phyloP scores from a whole-genome alignment of 2,888 invertebrate species.

The Synergus umbraculus region DNA sequence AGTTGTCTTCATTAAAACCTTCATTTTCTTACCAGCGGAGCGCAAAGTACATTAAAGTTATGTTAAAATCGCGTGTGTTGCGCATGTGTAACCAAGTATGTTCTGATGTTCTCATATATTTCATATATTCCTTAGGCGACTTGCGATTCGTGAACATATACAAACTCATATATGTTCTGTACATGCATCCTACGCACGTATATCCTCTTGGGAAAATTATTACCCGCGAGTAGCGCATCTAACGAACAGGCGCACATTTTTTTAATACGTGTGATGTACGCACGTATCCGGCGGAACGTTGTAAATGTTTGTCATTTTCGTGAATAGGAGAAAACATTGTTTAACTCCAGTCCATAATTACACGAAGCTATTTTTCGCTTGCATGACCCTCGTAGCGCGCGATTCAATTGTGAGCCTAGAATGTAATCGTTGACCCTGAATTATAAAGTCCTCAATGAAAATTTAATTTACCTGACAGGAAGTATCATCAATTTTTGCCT shows the following conservation, averaged over 20 bases:
- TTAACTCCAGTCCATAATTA: conserved; percentile 54
- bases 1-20: conserved; percentile 15
- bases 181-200: conserved; percentile 30
- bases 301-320: conserved; percentile 64
- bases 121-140: conserved; percentile 1
- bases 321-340: conserved; percentile 57
- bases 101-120: conserved; percentile 41
- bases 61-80: conserved; percentile 58
- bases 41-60: conserved; percentile 51
- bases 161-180: background rate
- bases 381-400: conserved; percentile 50
- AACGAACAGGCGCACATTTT: conserved; percentile 67
- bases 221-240: conserved; percentile 70
- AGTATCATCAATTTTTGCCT: conserved; percentile 9
- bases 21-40: conserved; percentile 2
- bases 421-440: conserved; percentile 54
- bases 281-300: conserved; percentile 73
- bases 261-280: conserved; percentile 70
- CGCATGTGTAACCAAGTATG: conserved; percentile 54
- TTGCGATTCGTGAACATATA: conserved; percentile 1
- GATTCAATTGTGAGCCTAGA: conserved; percentile 53
- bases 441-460: conserved; percentile 34
- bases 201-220: conserved; percentile 51
- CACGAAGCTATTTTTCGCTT: conserved; percentile 50
- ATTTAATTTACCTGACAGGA: conserved; percentile 20